Evolutionary conservation across 2,888 invertebrate species (phyloP).

Genomic region (Adineta ricciae): DNA sequence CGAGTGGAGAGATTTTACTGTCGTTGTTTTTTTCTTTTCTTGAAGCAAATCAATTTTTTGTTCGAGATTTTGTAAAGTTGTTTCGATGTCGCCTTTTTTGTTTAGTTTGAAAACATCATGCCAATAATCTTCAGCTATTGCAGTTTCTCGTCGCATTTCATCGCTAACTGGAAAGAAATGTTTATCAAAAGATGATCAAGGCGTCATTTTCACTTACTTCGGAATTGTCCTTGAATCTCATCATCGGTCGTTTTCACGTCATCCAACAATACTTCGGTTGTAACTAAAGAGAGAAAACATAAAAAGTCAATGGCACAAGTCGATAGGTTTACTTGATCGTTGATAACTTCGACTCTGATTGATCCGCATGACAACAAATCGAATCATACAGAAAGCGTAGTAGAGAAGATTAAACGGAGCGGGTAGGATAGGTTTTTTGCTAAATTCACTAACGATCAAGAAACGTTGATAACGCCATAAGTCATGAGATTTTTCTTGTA

Average conservation of each 20-base stretch:
- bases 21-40: too few species aligned
- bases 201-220: too few species aligned
- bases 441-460: background rate
- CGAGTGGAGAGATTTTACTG: too few species aligned
- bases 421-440: background rate
- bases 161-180: background rate
- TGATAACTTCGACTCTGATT: too few species aligned
- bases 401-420: background rate
- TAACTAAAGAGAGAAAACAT: too few species aligned
- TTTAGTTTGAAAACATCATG: background rate
- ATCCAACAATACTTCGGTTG: too few species aligned
- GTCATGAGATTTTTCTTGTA: background rate
- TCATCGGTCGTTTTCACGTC: too few species aligned
- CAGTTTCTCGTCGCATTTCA: background rate
- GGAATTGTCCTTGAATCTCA: too few species aligned
- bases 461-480: background rate
- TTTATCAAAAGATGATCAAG: too few species aligned
- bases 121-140: slow-evolving; percentile 8
- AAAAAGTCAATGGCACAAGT: too few species aligned
- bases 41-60: background rate
- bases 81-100: background rate
- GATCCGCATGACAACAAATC: background rate
- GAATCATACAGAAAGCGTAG: background rate
- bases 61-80: background rate
- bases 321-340: too few species aligned